Conservation (phyloP, 2,888 invertebrate species). For the Elaeidobius kamerunicus region DNA sequence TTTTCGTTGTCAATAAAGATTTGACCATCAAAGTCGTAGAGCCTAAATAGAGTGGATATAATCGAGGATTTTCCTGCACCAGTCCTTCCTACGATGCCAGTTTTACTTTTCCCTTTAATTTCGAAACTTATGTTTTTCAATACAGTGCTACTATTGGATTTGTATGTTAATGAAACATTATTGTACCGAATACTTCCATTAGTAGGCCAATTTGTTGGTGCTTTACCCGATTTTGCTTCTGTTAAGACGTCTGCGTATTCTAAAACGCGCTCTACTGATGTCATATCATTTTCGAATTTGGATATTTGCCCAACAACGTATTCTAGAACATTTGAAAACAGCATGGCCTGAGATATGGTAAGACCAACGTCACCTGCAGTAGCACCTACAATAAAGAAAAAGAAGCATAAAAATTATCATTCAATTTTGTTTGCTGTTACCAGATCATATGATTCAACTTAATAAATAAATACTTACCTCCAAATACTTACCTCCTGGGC, state of each 20-base stretch:
- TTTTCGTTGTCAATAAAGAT: slow-evolving; percentile 78
- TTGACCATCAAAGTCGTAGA: slow-evolving; percentile 72
- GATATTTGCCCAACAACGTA: slow-evolving; percentile 72
- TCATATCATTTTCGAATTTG: slow-evolving; percentile 70
- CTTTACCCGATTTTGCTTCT: slow-evolving; percentile 47
- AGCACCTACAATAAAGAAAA: slow-evolving; percentile 39
- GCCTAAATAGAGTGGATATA: too few relatives aligned
- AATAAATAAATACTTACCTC: too few relatives aligned
- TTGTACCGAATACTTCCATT: slow-evolving; percentile 65
- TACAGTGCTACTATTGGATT: slow-evolving; percentile 66
- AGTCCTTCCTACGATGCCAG: too few relatives aligned
- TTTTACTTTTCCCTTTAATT: slow-evolving; percentile 66
- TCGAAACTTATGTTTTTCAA: slow-evolving; percentile 48
- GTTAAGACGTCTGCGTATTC: slow-evolving; percentile 73
- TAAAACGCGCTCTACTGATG: slow-evolving; percentile 82
- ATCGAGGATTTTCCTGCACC: slow-evolving; percentile 80
- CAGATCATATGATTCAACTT: too few relatives aligned
- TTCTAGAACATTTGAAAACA: slow-evolving; percentile 59
- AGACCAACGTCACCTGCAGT: slow-evolving; percentile 47
- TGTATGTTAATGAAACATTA: slow-evolving; percentile 68
- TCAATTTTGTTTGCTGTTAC: too few relatives aligned
- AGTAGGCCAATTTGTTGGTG: slow-evolving; percentile 61
- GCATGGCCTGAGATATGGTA: slow-evolving; percentile 46
- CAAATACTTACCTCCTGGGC: slow-evolving; percentile 29
- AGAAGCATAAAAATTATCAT: too few relatives aligned